Conservation (phyloP, 2,797 vertebrate genomes). For the Rhadinocentrus ornatus region DNA sequence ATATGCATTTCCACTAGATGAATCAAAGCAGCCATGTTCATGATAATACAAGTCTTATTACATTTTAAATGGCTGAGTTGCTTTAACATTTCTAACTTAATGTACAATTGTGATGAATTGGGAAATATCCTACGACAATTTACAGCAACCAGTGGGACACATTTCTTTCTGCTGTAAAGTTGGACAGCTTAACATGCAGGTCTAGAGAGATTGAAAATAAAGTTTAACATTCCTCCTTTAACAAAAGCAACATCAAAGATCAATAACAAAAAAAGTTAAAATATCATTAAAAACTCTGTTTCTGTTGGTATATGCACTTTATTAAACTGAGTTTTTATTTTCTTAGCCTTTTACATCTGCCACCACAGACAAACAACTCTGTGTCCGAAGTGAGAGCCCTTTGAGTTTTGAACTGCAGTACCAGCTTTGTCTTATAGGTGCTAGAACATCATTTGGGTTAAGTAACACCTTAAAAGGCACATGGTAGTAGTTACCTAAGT, state of each 20-base stretch:
- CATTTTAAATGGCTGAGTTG: background rate
- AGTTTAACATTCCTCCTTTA: background rate
- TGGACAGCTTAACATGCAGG: background rate
- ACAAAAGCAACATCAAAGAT: background rate
- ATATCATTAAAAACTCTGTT: background rate
- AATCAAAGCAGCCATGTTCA: background rate
- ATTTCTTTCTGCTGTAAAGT: background rate
- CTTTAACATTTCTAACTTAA: background rate
- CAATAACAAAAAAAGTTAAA: background rate
- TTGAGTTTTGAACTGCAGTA: too few species aligned
- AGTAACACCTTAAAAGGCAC: too few species aligned
- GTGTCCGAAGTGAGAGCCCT: too few species aligned
- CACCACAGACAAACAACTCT: too few species aligned
- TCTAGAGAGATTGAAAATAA: background rate
- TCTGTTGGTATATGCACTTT: background rate
- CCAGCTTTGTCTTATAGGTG: too few species aligned
- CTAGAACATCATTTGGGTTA: too few species aligned
- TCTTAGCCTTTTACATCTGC: too few species aligned
- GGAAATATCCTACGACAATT: background rate
- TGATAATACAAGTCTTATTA: background rate
- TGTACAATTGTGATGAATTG: background rate
- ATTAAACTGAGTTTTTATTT: background rate
- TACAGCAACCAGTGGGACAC: background rate
- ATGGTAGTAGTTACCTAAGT: too few species aligned
- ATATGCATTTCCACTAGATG: background rate